Evolutionary conservation across 1,140 invertebrate genomes (phyloP), one percentile per base, ranked within the genome.

Genomic region (Lepidurus arcticus): DNA sequence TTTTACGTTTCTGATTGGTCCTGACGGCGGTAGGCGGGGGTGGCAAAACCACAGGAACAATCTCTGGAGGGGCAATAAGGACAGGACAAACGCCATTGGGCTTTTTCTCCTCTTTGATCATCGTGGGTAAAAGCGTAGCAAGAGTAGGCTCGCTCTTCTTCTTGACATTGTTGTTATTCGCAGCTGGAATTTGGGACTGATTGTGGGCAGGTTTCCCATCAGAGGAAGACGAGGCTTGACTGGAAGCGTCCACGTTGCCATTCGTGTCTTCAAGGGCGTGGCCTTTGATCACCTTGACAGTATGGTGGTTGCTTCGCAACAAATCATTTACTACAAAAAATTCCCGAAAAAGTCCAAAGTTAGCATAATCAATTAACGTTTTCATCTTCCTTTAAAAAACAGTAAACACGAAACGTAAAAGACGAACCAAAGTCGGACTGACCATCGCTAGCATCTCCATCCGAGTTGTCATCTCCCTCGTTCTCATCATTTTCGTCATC

Each of bases 381-480:
- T 34, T 34, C 34, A 34, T 34, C 26, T 4, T 34, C 4, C 34
- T 3, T 34, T 34, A 34, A 34, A 34, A 34, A 34, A 34, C 34
- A 34, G 34, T 34, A 34, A 34, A 34, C 34, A 34, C 3, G 34
- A 34, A 34, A 34, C 2, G 34, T 34, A 34, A 34, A 34, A 34
- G 34, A 34, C 34, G 34, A 34, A 34, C 34, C 34, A 2, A 34
- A 34, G 34, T 34, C 34, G 34, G 34, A 34, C 77, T 44, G 44
- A 44, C 79, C 80, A n/a, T 77, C 78, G 80, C 53, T 83, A 81
- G 21, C 53, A 21, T 65, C 53, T 73, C 83, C 83, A 77, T 81
- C 78, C 79, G 83, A 81, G 65, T 82, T 79, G 84, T 94, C 93
- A 82, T 94, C 92, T 81, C 92, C 91, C 81, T 91, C 82, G 47